A percentile compares a stretch with the other conserved stretches of the same genome.
Evolutionary conservation across 2,888 invertebrate genomes (phyloP).

Genomic region (Galerucella pusilla): DNA sequence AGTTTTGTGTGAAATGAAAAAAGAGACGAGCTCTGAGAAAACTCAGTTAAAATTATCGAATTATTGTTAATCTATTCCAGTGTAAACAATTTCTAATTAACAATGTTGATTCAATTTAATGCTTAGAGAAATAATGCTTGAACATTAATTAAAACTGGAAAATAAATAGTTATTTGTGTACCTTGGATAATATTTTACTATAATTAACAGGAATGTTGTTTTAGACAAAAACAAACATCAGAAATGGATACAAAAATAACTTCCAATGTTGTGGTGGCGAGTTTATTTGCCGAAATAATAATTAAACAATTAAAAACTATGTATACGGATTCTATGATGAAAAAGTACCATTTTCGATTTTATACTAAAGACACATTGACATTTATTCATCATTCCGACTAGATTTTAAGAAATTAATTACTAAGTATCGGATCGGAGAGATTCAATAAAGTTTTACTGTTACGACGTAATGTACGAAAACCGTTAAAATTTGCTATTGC

Average conservation of each 20-base stretch:
- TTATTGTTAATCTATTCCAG: too few relatives aligned
- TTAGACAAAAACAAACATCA: not conserved
- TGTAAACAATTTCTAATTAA: not conserved
- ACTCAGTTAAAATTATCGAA: too few relatives aligned
- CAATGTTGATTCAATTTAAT: not conserved
- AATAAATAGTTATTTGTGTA: not conserved
- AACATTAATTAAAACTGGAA: not conserved
- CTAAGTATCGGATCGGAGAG: not conserved
- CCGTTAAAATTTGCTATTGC: not conserved
- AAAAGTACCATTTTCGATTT: not conserved
- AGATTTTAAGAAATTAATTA: slow-evolving; percentile 2
- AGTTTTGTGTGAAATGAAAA: too few relatives aligned
- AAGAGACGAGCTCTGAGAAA: too few relatives aligned
- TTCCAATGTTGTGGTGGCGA: not conserved
- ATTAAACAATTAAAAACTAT: not conserved
- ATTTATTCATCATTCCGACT: not conserved
- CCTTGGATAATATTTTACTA: not conserved
- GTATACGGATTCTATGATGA: not conserved
- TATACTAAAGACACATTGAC: not conserved
- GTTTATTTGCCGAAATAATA: not conserved
- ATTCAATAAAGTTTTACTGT: slow-evolving; percentile 2
- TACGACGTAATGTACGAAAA: not conserved
- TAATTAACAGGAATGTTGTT: not conserved
- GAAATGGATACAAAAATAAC: not conserved
- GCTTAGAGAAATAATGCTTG: not conserved